These are phyloP conservation scores for Pelodytes ibericus DNA, from an alignment of 2,797 vertebrate species.

Conservation along the genomic window DNA sequence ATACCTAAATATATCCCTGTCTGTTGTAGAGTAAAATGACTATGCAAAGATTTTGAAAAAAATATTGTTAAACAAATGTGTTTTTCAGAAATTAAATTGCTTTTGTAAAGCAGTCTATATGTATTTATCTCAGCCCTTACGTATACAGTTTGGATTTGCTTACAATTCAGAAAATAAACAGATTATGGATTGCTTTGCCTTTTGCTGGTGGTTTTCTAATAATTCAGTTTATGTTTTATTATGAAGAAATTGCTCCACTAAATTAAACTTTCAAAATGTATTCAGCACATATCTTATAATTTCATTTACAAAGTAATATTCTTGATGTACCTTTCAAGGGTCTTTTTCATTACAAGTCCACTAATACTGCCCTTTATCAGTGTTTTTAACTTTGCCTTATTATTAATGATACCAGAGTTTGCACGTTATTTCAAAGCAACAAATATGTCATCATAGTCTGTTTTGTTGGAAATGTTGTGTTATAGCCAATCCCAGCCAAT, in stretches of 20 bases:
- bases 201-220: neutral
- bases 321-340: neutral
- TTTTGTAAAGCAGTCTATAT: neutral
- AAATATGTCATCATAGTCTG: too few relatives aligned
- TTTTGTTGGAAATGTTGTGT: too few relatives aligned
- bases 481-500: too few relatives aligned
- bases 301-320: neutral
- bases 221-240: constrained; percentile 5
- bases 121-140: neutral
- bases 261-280: constrained; percentile 7
- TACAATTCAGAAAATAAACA: neutral
- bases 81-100: neutral
- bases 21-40: too few relatives aligned
- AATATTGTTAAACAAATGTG: neutral
- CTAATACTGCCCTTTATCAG: neutral
- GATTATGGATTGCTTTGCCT: neutral
- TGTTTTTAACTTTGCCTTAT: neutral
- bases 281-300: neutral
- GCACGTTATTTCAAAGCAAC: too few relatives aligned
- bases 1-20: too few relatives aligned
- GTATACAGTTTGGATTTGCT: neutral
- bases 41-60: neutral
- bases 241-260: neutral
- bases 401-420: too few relatives aligned
- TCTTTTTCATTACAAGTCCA: constrained; percentile 12